Evolutionary conservation across 2,888 invertebrate species (phyloP).

Genomic region (Oligia latruncula): DNA sequence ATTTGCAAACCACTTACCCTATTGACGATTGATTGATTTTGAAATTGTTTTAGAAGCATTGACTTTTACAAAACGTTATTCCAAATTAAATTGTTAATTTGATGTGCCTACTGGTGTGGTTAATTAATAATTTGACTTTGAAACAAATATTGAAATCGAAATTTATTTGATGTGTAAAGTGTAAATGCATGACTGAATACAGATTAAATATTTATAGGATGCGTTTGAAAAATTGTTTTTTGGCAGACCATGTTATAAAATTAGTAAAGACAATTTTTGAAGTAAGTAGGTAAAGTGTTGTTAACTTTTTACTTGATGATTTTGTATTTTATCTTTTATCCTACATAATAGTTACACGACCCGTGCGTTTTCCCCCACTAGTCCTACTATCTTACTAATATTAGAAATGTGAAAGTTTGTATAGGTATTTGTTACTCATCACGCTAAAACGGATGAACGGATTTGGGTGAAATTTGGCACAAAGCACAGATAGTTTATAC

Average conservation of each 20-base stretch:
- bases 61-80: neutral
- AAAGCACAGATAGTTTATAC: too few relatives aligned
- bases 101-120: neutral
- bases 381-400: too few relatives aligned
- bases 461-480: neutral
- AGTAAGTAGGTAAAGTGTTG: too few relatives aligned
- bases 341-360: too few relatives aligned
- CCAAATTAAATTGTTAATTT: neutral
- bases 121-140: neutral
- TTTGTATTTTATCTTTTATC: too few relatives aligned
- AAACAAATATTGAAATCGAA: neutral
- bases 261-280: too few relatives aligned
- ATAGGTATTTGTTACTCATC: too few relatives aligned
- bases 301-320: too few relatives aligned
- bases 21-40: slow-evolving; percentile 11
- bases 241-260: neutral
- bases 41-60: neutral
- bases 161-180: neutral
- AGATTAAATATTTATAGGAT: slow-evolving; percentile 7
- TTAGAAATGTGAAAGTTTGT: too few relatives aligned
- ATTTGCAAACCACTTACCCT: slow-evolving; percentile 21
- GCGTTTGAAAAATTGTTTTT: neutral
- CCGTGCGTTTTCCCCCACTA: too few relatives aligned
- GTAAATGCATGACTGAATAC: neutral
- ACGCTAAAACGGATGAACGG: too few relatives aligned